These are phyloP conservation scores for Tipula unca DNA, from an alignment of 2,888 invertebrate genomes.

Conservation along the genomic window DNA sequence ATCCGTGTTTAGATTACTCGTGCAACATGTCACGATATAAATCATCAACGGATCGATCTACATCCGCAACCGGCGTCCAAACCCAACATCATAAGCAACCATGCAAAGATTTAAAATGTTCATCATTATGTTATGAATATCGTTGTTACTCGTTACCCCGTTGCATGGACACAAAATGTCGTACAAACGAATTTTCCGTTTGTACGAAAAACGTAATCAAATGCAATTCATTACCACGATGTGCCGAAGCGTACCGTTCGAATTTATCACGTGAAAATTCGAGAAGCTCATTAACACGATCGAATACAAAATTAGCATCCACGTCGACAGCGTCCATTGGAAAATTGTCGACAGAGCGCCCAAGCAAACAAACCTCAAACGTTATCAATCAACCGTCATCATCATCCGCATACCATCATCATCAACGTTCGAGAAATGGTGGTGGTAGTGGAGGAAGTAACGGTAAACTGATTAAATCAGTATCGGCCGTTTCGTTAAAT, in stretches of 20 bases:
- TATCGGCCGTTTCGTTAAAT: conserved; percentile 53
- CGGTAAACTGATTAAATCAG: conserved; percentile 43
- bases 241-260: conserved; percentile 38
- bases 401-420: background rate
- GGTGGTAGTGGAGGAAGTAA: conserved; percentile 27
- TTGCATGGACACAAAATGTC: conserved; percentile 41
- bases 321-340: background rate
- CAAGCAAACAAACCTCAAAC: background rate
- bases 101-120: conserved; percentile 21
- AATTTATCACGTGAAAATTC: conserved; percentile 40
- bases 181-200: background rate
- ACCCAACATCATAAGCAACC: conserved; percentile 24
- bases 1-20: conserved; percentile 26
- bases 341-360: background rate
- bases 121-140: conserved; percentile 37
- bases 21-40: background rate
- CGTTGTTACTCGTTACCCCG: conserved; percentile 37
- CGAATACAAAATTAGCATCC: conserved; percentile 15
- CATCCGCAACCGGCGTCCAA: conserved; percentile 34
- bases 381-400: background rate
- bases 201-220: conserved; percentile 37
- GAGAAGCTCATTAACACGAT: conserved; percentile 32
- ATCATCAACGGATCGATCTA: conserved; percentile 27
- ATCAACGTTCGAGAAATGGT: conserved; percentile 24
- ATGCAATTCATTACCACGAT: conserved; percentile 44